phyloP scores from a whole-genome alignment of 1,140 invertebrate genomes.

The Choristoneura fumiferana region DNA sequence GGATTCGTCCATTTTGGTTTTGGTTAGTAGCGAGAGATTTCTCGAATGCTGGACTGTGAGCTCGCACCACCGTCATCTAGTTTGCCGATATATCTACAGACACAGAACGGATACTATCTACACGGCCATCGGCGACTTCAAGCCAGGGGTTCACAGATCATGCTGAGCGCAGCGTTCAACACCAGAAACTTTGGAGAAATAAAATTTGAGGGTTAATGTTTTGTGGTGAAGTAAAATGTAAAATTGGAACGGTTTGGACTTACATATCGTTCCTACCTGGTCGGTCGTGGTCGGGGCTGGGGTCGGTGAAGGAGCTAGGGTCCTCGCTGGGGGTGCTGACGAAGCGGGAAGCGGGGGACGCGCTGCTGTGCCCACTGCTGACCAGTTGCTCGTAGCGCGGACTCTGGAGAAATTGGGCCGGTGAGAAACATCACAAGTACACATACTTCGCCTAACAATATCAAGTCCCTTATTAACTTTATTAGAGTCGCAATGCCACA shows the following conservation, averaged over 20 bases:
- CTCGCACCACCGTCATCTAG: no score
- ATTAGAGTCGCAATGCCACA: no score
- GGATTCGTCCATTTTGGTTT: no score
- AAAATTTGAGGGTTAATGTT: conserved; percentile 18
- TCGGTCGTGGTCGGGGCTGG: conserved; percentile 68
- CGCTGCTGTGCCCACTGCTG: conserved; percentile 72
- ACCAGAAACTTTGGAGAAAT: no score
- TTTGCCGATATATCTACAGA: not conserved
- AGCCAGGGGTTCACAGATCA: conserved; percentile 27
- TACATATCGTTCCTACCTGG: conserved; percentile 79
- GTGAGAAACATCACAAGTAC: no score
- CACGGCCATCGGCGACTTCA: conserved; percentile 5
- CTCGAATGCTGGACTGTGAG: no score
- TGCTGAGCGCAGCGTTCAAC: conserved; percentile 34
- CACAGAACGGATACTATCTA: conserved; percentile 1
- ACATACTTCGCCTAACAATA: no score
- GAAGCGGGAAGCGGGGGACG: conserved; percentile 60
- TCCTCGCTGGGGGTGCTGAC: conserved; percentile 60
- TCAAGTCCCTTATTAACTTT: no score
- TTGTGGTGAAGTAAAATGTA: conserved; percentile 52
- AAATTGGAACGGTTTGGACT: conserved; percentile 77
- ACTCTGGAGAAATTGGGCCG: conserved; percentile 48
- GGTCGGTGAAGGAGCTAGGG: conserved; percentile 63
- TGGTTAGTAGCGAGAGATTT: no score
- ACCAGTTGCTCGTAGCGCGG: conserved; percentile 72